A percentile compares a stretch with the other conserved stretches of the same genome.
Conservation (phyloP, 2,797 vertebrate species). For the Sebastes cheni region DNA sequence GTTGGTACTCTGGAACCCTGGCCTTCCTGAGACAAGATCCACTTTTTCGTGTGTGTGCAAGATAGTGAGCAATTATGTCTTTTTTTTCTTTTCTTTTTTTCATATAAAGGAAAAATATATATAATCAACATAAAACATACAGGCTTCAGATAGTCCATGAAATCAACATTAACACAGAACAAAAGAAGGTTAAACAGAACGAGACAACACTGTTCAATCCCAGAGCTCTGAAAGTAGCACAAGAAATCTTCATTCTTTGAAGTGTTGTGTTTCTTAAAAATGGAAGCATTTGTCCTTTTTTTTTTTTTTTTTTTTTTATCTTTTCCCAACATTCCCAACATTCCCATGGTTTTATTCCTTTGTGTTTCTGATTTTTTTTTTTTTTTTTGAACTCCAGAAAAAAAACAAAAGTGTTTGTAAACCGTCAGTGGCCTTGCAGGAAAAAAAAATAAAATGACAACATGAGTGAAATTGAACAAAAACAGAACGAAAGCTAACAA, state of each 20-base stretch:
- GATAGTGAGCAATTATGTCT: slow-evolving; percentile 90
- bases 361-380: slow-evolving; percentile 56
- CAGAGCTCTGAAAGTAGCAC: slow-evolving; percentile 96
- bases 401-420: slow-evolving; percentile 92
- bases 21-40: slow-evolving; percentile 98
- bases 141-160: slow-evolving; percentile 83
- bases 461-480: slow-evolving; percentile 57
- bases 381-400: slow-evolving; percentile 84
- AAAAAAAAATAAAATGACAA: slow-evolving; percentile 53
- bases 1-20: slow-evolving; percentile 97
- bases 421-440: slow-evolving; percentile 88
- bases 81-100: slow-evolving; percentile 74
- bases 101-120: slow-evolving; percentile 80
- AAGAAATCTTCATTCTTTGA: slow-evolving; percentile 90
- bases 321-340: slow-evolving; percentile 72
- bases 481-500: slow-evolving; percentile 72
- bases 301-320: slow-evolving; percentile 33
- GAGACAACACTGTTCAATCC: slow-evolving; percentile 93
- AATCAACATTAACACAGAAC: slow-evolving; percentile 81
- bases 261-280: slow-evolving; percentile 80
- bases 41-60: slow-evolving; percentile 92
- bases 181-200: slow-evolving; percentile 75
- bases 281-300: slow-evolving; percentile 87
- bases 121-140: slow-evolving; percentile 82
- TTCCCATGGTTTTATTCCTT: slow-evolving; percentile 69